Evolutionary conservation across 2,797 vertebrate genomes (phyloP).

Genomic region (Tachyglossus aculeatus): DNA sequence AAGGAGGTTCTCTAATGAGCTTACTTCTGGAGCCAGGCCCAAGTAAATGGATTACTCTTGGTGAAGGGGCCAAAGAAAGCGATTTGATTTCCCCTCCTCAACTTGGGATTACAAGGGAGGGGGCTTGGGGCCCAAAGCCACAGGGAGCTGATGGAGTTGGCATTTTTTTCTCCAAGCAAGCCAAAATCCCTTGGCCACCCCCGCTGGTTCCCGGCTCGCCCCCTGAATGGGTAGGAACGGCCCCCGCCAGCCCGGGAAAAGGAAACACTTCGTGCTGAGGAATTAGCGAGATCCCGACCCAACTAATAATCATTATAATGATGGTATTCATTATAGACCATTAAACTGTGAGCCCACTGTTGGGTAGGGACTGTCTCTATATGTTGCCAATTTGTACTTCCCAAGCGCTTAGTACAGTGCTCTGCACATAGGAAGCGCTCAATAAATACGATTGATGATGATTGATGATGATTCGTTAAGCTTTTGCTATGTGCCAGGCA

Average conservation of each 20-base stretch:
- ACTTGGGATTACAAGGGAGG: conserved; percentile 13
- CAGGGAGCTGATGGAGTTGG: not conserved
- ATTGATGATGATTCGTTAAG: too few species aligned
- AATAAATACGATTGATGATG: too few species aligned
- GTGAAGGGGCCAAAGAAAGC: not conserved
- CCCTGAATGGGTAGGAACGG: too few species aligned
- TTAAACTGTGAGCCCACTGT: too few species aligned
- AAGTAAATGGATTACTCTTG: conserved; percentile 33
- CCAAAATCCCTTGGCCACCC: not conserved
- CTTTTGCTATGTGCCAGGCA: too few species aligned
- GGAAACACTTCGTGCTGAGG: not conserved
- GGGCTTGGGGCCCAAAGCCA: not conserved
- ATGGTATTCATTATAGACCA: too few species aligned
- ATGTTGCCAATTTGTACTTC: too few species aligned
- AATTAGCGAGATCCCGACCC: not conserved
- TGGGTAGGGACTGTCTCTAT: too few species aligned
- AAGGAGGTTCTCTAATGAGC: conserved; percentile 59
- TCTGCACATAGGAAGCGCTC: too few species aligned
- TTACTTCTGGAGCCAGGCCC: conserved; percentile 43
- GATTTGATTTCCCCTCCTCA: not conserved
- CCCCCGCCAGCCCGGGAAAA: not conserved
- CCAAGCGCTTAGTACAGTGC: too few species aligned
- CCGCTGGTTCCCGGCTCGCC: too few species aligned
- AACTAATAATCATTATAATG: too few species aligned
- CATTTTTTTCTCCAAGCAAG: not conserved